Percentiles rank a stretch among this genome's conserved stretches.
These are phyloP conservation scores for Drosophila quadrilineata DNA, from an alignment of 1,140 invertebrate genomes.

Conservation along the genomic window DNA sequence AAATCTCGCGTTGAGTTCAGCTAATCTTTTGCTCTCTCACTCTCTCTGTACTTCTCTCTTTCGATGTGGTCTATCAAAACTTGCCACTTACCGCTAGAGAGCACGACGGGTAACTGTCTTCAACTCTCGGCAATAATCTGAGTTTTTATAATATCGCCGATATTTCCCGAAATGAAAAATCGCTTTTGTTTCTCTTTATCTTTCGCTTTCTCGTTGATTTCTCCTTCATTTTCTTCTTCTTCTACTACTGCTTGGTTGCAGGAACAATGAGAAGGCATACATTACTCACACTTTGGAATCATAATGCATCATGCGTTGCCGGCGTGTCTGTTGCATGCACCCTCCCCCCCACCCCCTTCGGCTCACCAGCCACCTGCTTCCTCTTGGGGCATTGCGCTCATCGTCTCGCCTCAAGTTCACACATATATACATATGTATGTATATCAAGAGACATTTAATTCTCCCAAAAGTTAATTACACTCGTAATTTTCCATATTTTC, in stretches of 20 bases:
- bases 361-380: slow-evolving; percentile 3
- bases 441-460: not conserved
- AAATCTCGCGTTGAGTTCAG: slow-evolving; percentile 10
- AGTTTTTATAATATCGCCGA: slow-evolving; percentile 34
- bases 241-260: too few relatives aligned
- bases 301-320: slow-evolving; percentile 59
- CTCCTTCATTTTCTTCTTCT: slow-evolving; percentile 31
- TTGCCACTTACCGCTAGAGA: not conserved
- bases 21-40: not conserved
- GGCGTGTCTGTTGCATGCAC: slow-evolving; percentile 57
- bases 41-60: not conserved
- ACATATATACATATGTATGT: slow-evolving; percentile 3
- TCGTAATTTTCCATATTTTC: slow-evolving; percentile 1
- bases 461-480: not conserved
- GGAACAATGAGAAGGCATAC: slow-evolving; percentile 59
- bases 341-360: slow-evolving; percentile 14
- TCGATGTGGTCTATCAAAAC: not conserved
- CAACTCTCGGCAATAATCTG: not conserved
- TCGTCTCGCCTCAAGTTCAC: slow-evolving; percentile 5
- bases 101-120: not conserved
- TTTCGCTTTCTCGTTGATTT: slow-evolving; percentile 18
- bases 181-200: slow-evolving; percentile 24
- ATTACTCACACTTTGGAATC: slow-evolving; percentile 5
- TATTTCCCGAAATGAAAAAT: slow-evolving; percentile 19
- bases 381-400: slow-evolving; percentile 22